phyloP scores from a whole-genome alignment of 2,113 vertebrate genomes.

The Lycaon pictus region DNA sequence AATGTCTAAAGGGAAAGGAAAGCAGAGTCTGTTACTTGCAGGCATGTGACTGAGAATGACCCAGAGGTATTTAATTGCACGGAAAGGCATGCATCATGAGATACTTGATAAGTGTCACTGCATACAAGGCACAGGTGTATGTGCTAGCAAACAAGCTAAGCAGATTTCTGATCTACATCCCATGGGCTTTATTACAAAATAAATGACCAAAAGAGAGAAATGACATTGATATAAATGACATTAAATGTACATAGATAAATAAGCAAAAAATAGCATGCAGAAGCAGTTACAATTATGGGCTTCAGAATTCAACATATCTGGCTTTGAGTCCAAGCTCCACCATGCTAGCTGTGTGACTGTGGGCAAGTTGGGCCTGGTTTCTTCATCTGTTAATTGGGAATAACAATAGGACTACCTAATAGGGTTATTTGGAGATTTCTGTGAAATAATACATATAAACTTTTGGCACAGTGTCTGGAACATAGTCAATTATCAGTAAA shows the following conservation, averaged over 20 bases:
- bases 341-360: background rate
- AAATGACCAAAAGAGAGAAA: slow-evolving; percentile 4
- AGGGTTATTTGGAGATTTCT: background rate
- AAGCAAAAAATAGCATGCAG: background rate
- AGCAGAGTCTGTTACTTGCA: slow-evolving; percentile 29
- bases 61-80: slow-evolving; percentile 57
- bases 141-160: slow-evolving; percentile 5
- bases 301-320: background rate
- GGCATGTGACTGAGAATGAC: slow-evolving; percentile 54
- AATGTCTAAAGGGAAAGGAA: slow-evolving; percentile 4
- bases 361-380: background rate
- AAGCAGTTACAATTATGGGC: background rate
- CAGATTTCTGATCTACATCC: background rate
- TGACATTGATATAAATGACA: background rate
- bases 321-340: background rate
- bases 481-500: background rate
- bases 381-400: background rate
- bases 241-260: background rate
- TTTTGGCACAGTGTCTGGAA: background rate
- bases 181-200: slow-evolving; percentile 11
- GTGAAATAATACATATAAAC: background rate
- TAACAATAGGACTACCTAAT: background rate
- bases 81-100: slow-evolving; percentile 29
- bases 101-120: background rate
- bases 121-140: background rate